Evolutionary conservation across 2,888 invertebrate species (phyloP), one percentile per base, ranked within the genome.

Genomic region (Ormyrus thymus): DNA sequence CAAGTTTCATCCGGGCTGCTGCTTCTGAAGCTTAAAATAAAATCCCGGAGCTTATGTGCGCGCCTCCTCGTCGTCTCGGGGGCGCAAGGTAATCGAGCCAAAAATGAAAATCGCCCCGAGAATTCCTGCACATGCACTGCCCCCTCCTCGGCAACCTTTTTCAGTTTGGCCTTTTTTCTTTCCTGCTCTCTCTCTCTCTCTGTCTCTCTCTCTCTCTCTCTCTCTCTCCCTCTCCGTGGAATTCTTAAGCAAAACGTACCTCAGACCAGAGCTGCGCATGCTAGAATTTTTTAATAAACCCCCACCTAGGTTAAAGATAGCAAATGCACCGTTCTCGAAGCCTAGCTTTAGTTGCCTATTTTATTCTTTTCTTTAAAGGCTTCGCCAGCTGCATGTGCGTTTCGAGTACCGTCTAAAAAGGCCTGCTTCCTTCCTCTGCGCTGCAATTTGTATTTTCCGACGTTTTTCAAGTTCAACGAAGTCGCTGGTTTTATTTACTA

Each of bases 41-140:
- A 80, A 72, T 76, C 61, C 56, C 15, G 46, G 9, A 62, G 66
- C 66, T 72, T 76, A 50, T 11, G 46, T 8, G 50, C 6, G 62
- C 6, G 55, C 29, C 13, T 6, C 6, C 43, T 50, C 50, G 50
- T 58, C 10, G 69, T 61, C 76, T 69, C 46, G 61, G 62, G 8
- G 6, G 70, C 15, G 58, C 59, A 51, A 61, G 55, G 71, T 72
- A 80, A 76, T 76, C 72, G 71, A 76, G 76, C 75, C 66, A 68
- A 79, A 76, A 75, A 80, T 76, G 76, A 80, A 76, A 72, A 76
- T 76, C 62, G 51, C 58, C 61, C 45, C 10, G 70, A 69, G 64
- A 72, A 79, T 71, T 66, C 11, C 46, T n/a, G n/a, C 66, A 6
- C 53, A 29, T 29, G 45, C 11, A 10, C 51, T 11, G 13, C 70